Conservation (phyloP, 2,888 invertebrate genomes). For the Dicyrtomina minuta region DNA sequence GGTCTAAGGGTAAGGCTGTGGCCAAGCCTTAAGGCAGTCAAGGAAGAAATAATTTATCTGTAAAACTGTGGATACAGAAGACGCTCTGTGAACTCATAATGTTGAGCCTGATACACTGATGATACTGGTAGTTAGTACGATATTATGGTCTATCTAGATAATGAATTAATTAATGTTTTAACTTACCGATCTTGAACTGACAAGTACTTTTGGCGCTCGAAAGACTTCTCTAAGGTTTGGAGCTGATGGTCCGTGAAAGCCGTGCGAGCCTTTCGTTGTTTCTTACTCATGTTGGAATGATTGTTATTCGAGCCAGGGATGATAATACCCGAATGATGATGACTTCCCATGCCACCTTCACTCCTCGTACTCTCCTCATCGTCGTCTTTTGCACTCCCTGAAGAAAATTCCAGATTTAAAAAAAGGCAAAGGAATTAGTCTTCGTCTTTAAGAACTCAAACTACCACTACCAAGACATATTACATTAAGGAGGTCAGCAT, state of each 20-base stretch:
- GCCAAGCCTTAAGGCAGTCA: too few species aligned
- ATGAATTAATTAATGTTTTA: too few species aligned
- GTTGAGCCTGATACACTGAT: too few species aligned
- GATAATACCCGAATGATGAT: conserved; percentile 46
- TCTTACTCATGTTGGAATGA: conserved; percentile 66
- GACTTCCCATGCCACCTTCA: conserved; percentile 49
- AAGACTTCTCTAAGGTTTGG: conserved; percentile 92
- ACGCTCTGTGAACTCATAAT: too few species aligned
- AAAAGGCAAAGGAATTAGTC: too few species aligned
- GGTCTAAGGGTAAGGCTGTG: too few species aligned
- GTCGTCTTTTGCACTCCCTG: conserved; percentile 51
- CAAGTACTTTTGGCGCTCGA: conserved; percentile 94
- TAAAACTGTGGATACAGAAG: too few species aligned
- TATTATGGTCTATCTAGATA: too few species aligned
- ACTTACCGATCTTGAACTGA: conserved; percentile 79
- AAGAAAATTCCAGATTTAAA: conserved; percentile 1
- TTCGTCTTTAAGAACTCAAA: neutral
- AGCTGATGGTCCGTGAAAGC: conserved; percentile 99
- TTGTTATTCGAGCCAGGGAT: conserved; percentile 50
- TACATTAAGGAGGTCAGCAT: too few species aligned
- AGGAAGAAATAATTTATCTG: too few species aligned
- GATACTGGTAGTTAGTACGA: too few species aligned
- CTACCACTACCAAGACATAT: neutral
- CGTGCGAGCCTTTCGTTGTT: conserved; percentile 93
- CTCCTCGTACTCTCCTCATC: conserved; percentile 52